Base-by-base conservation (phyloP, 2,113 vertebrate genomes). In the Baryphthengus martii region DNA sequence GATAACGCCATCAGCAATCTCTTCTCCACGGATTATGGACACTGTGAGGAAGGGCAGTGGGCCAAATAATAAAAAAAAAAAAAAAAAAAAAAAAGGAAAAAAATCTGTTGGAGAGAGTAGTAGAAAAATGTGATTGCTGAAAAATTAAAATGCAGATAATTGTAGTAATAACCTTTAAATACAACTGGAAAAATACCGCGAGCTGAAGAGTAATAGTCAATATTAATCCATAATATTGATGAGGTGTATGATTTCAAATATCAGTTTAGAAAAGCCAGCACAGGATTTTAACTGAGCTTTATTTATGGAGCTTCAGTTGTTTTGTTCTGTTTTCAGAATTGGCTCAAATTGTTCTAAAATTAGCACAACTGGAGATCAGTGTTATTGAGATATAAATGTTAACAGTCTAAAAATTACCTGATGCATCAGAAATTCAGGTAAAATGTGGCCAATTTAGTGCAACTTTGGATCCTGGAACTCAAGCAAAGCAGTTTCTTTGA, bases 1-100 rank as follows among this genome's bases (percentile, higher is more conserved):
- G 94, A 97, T 96, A 97, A 96, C 70, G 47, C 96, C 91, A 89
- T 94, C 93, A 94, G 91, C 90, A 79, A 84, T 95, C 95, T 94
- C 84, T 87, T 95, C 85, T 96, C 86, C 84, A 56, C 2, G 50
- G 88, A 93, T 94, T 91, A 89, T 55, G 95, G 96, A 83, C 91
- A 74, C 90, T 94, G 90, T 67, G 93, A 94, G 90, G 95, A 96
- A 97, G 95, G 94, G 96, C 94, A 89, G 93, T 67, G 94, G 96
- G 87, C 93, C 90, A 95, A 67, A 92, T 93, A 59, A 67, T 47
- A 87, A 67, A 92, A 94, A 62, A 63, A 40, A 88, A 77, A 93
- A 85, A 89, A 19, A 58, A 92, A 92, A 66, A 74, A 45, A 87
- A 67, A 73, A 26, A 67, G 31, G 37, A 85, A 58, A 53, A 13